Evolutionary conservation across 2,797 vertebrate species (phyloP).

Genomic region (Valencia hispanica): DNA sequence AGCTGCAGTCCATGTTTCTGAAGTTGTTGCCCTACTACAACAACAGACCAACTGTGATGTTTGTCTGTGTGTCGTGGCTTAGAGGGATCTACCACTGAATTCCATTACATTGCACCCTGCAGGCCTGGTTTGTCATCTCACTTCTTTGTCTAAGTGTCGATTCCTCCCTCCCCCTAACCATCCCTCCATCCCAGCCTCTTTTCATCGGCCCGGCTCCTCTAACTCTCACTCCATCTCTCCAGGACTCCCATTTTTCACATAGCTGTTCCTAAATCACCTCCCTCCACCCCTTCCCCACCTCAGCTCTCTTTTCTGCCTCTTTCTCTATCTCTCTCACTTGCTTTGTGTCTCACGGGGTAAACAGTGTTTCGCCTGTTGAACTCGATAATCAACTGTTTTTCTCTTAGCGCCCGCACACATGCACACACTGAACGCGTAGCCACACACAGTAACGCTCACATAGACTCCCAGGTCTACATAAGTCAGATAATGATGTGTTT

Average conservation of each 20-base stretch:
- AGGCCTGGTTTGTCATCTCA: conserved; percentile 74
- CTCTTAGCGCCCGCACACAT: conserved; percentile 39
- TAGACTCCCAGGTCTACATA: conserved; percentile 69
- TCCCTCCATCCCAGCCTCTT: conserved; percentile 60
- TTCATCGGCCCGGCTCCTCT: conserved; percentile 52
- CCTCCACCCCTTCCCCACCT: conserved; percentile 40
- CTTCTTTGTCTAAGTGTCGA: conserved; percentile 71
- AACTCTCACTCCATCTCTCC: conserved; percentile 60
- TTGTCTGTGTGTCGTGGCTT: conserved; percentile 74
- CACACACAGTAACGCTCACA: conserved; percentile 22
- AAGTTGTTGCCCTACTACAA: conserved; percentile 69
- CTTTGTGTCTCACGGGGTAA: conserved; percentile 75
- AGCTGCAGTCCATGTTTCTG: conserved; percentile 73
- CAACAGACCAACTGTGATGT: conserved; percentile 72
- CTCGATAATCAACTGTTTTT: conserved; percentile 74
- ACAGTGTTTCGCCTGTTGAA: conserved; percentile 79
- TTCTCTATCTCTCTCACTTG: conserved; percentile 40
- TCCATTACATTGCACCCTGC: conserved; percentile 71
- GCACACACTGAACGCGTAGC: conserved; percentile 26
- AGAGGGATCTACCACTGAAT: conserved; percentile 71
- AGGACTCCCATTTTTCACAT: conserved; percentile 68
- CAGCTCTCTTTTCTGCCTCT: conserved; percentile 47
- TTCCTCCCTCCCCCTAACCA: conserved; percentile 55
- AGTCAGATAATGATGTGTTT: conserved; percentile 81
- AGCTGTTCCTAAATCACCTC: conserved; percentile 71